A percentile compares a stretch with the other conserved stretches of the same genome.
Conservation (phyloP, 2,888 invertebrate species). For the Zaprionus lineosus region DNA sequence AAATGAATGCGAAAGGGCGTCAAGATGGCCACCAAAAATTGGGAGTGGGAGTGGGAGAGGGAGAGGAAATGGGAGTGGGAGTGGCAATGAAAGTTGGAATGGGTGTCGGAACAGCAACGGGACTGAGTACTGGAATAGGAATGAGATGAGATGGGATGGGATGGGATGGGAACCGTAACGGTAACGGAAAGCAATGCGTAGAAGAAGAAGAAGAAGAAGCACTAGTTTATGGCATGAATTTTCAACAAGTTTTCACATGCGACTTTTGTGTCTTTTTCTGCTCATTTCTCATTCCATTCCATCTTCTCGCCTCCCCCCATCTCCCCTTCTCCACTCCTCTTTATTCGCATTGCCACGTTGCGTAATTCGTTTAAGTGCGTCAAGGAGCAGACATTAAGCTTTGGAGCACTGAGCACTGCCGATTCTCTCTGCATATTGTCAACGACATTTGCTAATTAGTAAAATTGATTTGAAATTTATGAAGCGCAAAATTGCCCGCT, state of each 20-base stretch:
- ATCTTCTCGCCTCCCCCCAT: background rate
- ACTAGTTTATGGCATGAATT: background rate
- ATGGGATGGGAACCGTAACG: too few species aligned
- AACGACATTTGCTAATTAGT: conserved; percentile 74
- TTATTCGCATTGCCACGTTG: conserved; percentile 4
- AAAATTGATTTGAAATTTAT: conserved; percentile 81
- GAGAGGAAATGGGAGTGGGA: too few species aligned
- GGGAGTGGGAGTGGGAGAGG: background rate
- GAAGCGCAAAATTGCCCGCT: conserved; percentile 63
- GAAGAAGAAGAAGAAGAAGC: background rate
- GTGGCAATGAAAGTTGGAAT: too few species aligned
- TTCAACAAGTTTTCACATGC: conserved; percentile 13
- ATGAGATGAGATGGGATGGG: too few species aligned
- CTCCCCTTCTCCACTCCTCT: background rate
- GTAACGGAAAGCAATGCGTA: background rate
- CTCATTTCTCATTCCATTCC: background rate
- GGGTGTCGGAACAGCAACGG: background rate
- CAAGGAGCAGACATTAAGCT: conserved; percentile 11
- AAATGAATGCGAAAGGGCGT: conserved; percentile 52
- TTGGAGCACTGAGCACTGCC: conserved; percentile 16
- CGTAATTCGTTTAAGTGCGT: conserved; percentile 51
- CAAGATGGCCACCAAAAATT: conserved; percentile 36
- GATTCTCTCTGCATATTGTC: conserved; percentile 39
- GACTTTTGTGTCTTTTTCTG: background rate
- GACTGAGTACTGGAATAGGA: too few species aligned